Evolutionary conservation across 2,113 vertebrate species (phyloP), one percentile per base, ranked within the genome.

Genomic region (Xenus cinereus): DNA sequence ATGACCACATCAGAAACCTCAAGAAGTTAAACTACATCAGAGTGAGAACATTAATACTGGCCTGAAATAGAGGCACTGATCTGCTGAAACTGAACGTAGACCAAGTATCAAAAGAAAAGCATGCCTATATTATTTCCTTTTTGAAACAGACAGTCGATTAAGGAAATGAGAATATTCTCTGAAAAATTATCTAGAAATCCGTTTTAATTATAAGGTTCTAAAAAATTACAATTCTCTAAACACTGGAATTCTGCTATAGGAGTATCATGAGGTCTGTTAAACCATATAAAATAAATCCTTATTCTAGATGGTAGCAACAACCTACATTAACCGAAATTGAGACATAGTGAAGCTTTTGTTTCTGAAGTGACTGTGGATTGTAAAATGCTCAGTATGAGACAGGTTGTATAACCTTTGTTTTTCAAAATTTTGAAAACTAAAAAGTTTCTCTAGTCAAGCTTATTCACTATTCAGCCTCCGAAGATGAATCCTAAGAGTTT

Each of bases 1-100:
- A 48, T 12, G 15, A 60, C 63, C 81, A 92, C 88, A 93, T 96
- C 90, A 95, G 93, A 96, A 94, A 67, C 76, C 39, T 50, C 64
- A 54, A 84, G 57, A 89, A 93, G 53, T 91, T 87, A 94, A 96
- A 96, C 73, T 71, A 83, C 82, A 93, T 90, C 80, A 76, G 92
- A 93, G 53, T 39, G 21, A 51, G 66, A 82, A 33, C 77, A 76
- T 66, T 78, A 84, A 87, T 12, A 87, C 35, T 41, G 73, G 22
- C 53, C 69, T 87, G 77, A 89, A 95, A 88, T 14, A 86, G 50
- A 93, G 10, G 6, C 39, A 94, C 27, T 93, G 91, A 92, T 95
- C 85, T 89, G 46, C 14, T 85, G 62, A 84, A 81, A 76, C 14
- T n/a, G n/a, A 75, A 59, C 30, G 20, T 27, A 77, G 48, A 72